Base-by-base conservation (phyloP, 2,113 vertebrate species). In the Steatornis caripensis region DNA sequence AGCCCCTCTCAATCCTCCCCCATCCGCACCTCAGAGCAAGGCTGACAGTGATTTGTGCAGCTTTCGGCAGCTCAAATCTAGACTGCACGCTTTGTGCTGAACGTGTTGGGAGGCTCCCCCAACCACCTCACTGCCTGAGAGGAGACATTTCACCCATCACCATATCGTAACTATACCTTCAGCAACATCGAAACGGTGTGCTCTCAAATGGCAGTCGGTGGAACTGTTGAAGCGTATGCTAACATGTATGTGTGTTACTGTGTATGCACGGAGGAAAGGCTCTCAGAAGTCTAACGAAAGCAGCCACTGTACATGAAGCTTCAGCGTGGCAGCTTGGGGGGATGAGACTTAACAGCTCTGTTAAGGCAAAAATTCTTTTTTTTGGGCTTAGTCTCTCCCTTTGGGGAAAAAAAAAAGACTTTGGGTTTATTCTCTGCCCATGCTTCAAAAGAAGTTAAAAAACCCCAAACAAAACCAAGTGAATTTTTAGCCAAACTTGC, bases 281-380 rank as follows among this genome's bases (percentile, higher is more conserved):
- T 53, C 49, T 64, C 55, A 45, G 53, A 76, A 85, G 36, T 21
- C 23, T 30, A 85, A 78, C 2, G 3, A 71, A 85, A 90, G 37
- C 48, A 79, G 53, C 4, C 48, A 34, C 2, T 30, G 48, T 0
- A 0, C 5, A 2, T 51, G 22, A 60, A 48, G 45, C 22, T 83
- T 61, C 62, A 64, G 26, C 12, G 7, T 14, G 24, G 79, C 82
- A 79, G 89, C 29, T 10, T 1, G 2, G 41, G 17, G n/a, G 5
- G 23, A 68, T 53, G 34, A 79, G 34, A 82, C 14, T 30, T 60
- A 57, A 48, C 66, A 76, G 75, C 71, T 60, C 1, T 13, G 18
- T n/a, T 66, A 68, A 85, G 57, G 20, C 48, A 75, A 79, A 62
- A 6, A 37, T 46, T 78, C 7, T 29, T 20, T 58, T 58, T 90